Percentiles rank a stretch among this genome's conserved stretches.
phyloP scores from a whole-genome alignment of 1,140 invertebrate species.

The Drosophila nigrodunni region DNA sequence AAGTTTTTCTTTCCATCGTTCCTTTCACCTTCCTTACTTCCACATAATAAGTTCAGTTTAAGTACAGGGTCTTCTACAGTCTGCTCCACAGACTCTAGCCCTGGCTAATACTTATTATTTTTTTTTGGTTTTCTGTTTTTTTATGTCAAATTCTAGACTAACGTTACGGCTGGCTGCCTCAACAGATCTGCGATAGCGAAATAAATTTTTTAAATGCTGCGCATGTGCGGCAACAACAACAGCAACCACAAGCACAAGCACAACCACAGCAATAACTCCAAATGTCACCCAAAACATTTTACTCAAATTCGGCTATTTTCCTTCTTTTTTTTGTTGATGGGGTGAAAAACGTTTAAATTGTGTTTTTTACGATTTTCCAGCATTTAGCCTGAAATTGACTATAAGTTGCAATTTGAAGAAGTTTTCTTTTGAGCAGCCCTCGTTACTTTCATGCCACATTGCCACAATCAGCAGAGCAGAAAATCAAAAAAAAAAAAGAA shows the following conservation, averaged over 20 bases:
- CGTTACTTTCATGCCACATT: constrained; percentile 49
- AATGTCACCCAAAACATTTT: constrained; percentile 42
- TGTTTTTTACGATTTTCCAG: constrained; percentile 48
- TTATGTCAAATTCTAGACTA: constrained; percentile 62
- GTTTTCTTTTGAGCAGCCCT: constrained; percentile 15
- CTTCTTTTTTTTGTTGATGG: neutral
- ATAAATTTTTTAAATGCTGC: constrained; percentile 55
- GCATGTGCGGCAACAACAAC: constrained; percentile 41
- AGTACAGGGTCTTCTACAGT: no score
- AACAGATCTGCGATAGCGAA: constrained; percentile 69
- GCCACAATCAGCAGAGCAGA: constrained; percentile 70
- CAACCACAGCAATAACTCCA: constrained; percentile 3
- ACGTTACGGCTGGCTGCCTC: constrained; percentile 72
- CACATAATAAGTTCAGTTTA: no score
- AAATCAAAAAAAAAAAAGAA: constrained; percentile 64
- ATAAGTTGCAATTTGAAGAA: constrained; percentile 13
- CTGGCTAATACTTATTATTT: neutral
- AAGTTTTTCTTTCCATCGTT: no score
- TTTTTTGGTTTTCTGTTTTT: constrained; percentile 22
- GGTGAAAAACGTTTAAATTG: constrained; percentile 23
- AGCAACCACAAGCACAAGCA: constrained; percentile 1
- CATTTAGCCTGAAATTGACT: constrained; percentile 35
- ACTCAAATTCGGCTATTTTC: constrained; percentile 31
- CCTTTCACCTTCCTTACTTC: neutral
- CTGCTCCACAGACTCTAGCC: no score